These are phyloP conservation scores for Ceratina calcarata DNA, from an alignment of 1,140 invertebrate genomes.

Conservation along the genomic window DNA sequence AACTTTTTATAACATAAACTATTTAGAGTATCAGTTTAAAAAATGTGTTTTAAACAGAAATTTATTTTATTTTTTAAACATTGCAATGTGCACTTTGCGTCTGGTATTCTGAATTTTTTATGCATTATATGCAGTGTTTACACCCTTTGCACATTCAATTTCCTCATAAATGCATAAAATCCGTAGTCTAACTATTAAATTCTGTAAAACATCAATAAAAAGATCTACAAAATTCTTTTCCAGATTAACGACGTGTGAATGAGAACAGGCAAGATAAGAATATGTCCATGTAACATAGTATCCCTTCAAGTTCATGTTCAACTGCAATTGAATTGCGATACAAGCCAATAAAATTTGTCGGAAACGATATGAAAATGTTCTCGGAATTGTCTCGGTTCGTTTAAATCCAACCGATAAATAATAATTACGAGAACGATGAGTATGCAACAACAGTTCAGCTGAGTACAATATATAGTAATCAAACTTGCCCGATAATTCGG, in stretches of 20 bases:
- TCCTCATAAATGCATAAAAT: too few species aligned
- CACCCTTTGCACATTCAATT: too few species aligned
- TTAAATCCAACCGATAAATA: background rate
- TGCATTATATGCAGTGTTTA: too few species aligned
- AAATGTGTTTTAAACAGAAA: too few species aligned
- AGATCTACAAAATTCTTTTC: background rate
- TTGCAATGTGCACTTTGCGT: too few species aligned
- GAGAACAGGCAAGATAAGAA: background rate
- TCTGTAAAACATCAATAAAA: background rate
- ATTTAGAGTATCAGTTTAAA: too few species aligned
- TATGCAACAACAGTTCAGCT: background rate
- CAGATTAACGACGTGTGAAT: background rate
- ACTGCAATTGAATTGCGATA: background rate
- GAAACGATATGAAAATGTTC: background rate
- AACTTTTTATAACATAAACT: too few species aligned
- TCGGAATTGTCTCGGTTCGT: conserved; percentile 12
- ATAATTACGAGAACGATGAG: too few species aligned
- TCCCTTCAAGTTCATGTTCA: background rate
- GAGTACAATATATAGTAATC: background rate
- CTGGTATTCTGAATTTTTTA: too few species aligned
- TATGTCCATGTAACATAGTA: background rate
- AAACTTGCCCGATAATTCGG: conserved; percentile 33
- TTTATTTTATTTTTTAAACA: too few species aligned
- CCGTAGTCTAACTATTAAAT: background rate
- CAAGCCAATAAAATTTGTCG: background rate